phyloP scores from a whole-genome alignment of 2,113 vertebrate species.

The Tichodroma muraria region DNA sequence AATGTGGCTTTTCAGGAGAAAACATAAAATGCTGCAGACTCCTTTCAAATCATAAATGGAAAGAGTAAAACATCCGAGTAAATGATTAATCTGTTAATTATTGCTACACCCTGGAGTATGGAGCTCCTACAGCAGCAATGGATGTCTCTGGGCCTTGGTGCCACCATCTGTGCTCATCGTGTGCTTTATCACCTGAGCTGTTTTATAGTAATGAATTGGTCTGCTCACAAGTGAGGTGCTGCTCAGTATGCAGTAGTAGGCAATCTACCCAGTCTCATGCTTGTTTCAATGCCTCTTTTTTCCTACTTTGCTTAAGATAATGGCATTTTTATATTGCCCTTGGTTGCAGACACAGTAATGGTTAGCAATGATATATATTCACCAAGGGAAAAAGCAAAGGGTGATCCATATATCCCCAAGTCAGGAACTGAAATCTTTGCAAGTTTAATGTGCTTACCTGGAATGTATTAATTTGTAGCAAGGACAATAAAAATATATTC shows the following conservation, averaged over 20 bases:
- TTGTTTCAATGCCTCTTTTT: background rate
- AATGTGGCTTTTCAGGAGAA: background rate
- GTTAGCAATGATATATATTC: slow-evolving; percentile 38
- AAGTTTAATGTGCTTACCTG: slow-evolving; percentile 31
- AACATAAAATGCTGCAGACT: background rate
- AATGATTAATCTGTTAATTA: slow-evolving; percentile 54
- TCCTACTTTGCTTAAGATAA: slow-evolving; percentile 40
- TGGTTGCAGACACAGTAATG: background rate
- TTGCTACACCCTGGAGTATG: background rate
- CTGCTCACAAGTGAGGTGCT: background rate
- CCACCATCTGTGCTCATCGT: background rate
- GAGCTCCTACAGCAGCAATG: background rate
- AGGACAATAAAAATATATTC: slow-evolving; percentile 39
- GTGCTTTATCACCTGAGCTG: background rate
- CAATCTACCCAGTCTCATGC: background rate
- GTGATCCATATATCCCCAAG: slow-evolving; percentile 49
- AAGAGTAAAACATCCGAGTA: background rate
- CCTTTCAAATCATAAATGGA: background rate
- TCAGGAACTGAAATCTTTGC: slow-evolving; percentile 16
- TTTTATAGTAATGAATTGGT: background rate
- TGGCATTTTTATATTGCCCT: slow-evolving; percentile 47
- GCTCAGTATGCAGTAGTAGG: background rate
- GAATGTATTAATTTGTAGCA: slow-evolving; percentile 45
- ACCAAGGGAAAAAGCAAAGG: background rate
- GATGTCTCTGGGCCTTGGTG: background rate